These are phyloP conservation scores for Leptoteleia sp. DNA, from an alignment of 1,140 invertebrate genomes.

Conservation along the genomic window DNA sequence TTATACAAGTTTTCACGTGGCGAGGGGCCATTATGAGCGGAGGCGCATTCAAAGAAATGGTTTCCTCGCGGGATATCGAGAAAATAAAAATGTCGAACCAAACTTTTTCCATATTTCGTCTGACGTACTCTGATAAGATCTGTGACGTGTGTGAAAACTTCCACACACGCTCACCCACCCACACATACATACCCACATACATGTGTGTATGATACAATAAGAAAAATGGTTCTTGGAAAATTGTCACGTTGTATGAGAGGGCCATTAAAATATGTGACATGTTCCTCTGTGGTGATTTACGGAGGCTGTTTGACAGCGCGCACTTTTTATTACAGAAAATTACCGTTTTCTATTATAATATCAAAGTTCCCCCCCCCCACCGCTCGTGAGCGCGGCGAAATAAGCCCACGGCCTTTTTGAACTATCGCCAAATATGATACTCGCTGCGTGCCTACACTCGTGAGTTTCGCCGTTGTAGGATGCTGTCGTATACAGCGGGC, in stretches of 20 bases:
- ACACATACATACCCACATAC: too few relatives aligned
- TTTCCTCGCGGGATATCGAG: constrained; percentile 20
- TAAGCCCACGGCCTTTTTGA: constrained; percentile 55
- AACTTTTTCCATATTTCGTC: constrained; percentile 21
- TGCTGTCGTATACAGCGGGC: constrained; percentile 34
- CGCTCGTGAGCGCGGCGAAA: constrained; percentile 30
- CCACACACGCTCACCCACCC: too few relatives aligned
- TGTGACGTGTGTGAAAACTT: constrained; percentile 17
- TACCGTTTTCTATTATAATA: constrained; percentile 23
- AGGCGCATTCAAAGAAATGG: constrained; percentile 10
- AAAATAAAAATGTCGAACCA: constrained; percentile 21
- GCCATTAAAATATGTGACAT: background rate
- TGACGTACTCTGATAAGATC: constrained; percentile 26
- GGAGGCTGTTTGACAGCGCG: constrained; percentile 6
- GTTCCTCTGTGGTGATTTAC: constrained; percentile 1
- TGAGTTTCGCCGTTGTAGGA: constrained; percentile 44
- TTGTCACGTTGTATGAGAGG: background rate
- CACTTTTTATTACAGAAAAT: constrained; percentile 23
- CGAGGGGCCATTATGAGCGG: background rate
- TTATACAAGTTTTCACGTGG: constrained; percentile 15
- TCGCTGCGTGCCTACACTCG: constrained; percentile 49
- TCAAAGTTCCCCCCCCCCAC: constrained; percentile 42
- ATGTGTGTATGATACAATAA: background rate
- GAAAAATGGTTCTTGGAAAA: constrained; percentile 12
- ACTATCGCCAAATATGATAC: constrained; percentile 69